These are phyloP conservation scores for Todiramphus saurophagus DNA, from an alignment of 2,113 vertebrate species.

Conservation along the genomic window DNA sequence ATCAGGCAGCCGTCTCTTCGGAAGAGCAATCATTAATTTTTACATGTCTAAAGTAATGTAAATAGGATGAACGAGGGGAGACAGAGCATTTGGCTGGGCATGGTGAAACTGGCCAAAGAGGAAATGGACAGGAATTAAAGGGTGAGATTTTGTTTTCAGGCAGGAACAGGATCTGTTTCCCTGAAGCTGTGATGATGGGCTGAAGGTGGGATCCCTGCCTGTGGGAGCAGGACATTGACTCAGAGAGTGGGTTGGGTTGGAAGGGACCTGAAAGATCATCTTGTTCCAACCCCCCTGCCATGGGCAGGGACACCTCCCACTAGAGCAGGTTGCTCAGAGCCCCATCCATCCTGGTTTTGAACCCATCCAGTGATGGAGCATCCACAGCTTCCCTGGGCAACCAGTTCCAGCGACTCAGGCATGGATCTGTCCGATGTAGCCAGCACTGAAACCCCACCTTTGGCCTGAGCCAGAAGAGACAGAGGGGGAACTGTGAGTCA, in stretches of 20 bases:
- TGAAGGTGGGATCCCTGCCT: neutral
- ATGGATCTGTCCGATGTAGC: accelerated
- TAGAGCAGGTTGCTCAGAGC: too few species aligned
- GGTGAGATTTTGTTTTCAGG: neutral
- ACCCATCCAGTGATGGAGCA: too few species aligned
- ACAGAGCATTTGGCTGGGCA: neutral
- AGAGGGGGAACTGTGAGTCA: neutral
- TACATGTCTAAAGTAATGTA: neutral
- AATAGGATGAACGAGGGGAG: neutral
- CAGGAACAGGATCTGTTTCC: neutral
- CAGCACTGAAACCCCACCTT: accelerated
- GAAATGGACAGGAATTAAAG: accelerated
- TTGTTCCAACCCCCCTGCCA: too few species aligned
- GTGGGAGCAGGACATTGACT: neutral
- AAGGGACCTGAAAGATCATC: too few species aligned
- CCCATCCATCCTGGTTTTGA: too few species aligned
- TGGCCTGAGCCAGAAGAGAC: too few species aligned
- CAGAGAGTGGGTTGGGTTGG: too few species aligned
- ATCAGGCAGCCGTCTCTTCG: neutral
- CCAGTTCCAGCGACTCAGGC: too few species aligned
- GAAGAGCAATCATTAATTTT: neutral
- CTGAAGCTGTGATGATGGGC: neutral
- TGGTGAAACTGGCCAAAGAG: neutral
- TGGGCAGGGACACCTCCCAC: too few species aligned
- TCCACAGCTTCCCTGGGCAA: too few species aligned